Evolutionary conservation across 2,113 vertebrate genomes (phyloP), one percentile per base, ranked within the genome.

Genomic region (Progne subis): DNA sequence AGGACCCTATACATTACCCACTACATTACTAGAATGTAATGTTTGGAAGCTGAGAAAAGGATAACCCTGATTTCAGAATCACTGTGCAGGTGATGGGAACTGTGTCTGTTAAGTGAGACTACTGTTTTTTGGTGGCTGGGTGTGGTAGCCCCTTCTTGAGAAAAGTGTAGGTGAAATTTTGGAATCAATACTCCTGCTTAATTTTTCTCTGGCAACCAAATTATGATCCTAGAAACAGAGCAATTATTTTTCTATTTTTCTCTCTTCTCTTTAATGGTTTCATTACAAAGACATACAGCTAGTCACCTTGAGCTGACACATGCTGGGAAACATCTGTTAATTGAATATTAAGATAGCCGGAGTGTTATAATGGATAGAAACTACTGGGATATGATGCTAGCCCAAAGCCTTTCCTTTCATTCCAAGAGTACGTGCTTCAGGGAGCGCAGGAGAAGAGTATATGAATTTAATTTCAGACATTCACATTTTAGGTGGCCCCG

Each of bases 401-500:
- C 84, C 70, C 72, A 88, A 75, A 94, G 84, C 93, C 69, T 88
- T 96, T 86, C 61, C 87, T 94, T 94, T 94, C 69, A 94, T 88
- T 95, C 72, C 60, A 75, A 88, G 84, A 88, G 77, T 96, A 93
- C 14, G 47, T 95, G 95, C 90, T 96, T 96, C 83, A 67, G 91
- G 92, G 96, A 97, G 25, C 46, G 70, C 82, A 86, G 94, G 90
- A 97, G 88, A 89, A 47, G 61, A 84, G 86, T 92, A 86, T 81
- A 88, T 76, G 93, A 93, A 95, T 96, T 96, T 97, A 92, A 97
- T 97, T 98, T 98, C 92, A 98, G 94, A 97, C 90, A 70, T 94
- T 97, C 96, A 97, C 52, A 82, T 97, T 97, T 97, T 97, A 98
- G 97, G 96, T 98, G 97, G 92, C 97, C 96, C 94, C 46, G 0